Conservation (phyloP, 1,140 invertebrate species). For the Zeugodacus cucurbitae region DNA sequence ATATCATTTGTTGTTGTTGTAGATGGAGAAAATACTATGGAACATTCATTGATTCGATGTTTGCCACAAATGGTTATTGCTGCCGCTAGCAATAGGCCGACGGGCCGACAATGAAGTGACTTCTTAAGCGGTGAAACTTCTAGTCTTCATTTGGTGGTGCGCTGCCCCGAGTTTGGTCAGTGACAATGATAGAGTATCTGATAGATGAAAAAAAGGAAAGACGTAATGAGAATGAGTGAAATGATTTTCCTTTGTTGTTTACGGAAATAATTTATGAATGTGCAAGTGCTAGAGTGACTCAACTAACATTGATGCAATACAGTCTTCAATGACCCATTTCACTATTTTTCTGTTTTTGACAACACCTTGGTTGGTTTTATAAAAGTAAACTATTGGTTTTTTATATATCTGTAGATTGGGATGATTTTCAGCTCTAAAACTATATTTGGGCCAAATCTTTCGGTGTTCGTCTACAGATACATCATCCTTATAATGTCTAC, state of each 20-base stretch:
- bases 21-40: slow-evolving; percentile 14
- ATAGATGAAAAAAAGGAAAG: not conserved
- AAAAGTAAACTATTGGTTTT: too few relatives aligned
- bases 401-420: too few relatives aligned
- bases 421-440: too few relatives aligned
- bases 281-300: not conserved
- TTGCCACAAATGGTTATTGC: slow-evolving; percentile 6
- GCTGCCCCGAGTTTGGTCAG: not conserved
- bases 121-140: not conserved
- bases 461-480: too few relatives aligned
- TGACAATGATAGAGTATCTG: not conserved
- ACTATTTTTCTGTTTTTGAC: not conserved
- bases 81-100: not conserved
- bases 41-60: slow-evolving; percentile 23
- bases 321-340: not conserved
- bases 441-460: too few relatives aligned
- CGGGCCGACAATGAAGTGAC: not conserved
- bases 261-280: not conserved
- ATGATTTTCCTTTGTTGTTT: not conserved
- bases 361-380: not conserved
- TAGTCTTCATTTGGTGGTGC: not conserved
- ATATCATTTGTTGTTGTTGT: not conserved
- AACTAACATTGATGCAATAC: not conserved
- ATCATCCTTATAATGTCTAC: too few relatives aligned
- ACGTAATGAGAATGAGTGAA: not conserved